Evolutionary conservation across 2,113 vertebrate genomes (phyloP).

Genomic region (Chaenogobius annularis): DNA sequence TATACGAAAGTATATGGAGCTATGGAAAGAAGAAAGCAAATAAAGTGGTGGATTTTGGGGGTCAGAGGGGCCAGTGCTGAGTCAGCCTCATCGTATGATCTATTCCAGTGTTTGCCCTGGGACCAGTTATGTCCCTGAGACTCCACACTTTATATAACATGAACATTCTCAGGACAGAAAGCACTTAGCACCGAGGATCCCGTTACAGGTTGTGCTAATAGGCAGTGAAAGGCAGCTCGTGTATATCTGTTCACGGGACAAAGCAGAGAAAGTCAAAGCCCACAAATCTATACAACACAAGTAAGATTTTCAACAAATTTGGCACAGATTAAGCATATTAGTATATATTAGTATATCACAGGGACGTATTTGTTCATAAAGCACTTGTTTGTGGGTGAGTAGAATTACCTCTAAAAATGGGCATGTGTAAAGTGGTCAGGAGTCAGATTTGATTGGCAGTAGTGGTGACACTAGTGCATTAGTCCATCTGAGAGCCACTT

Average conservation of each 20-base stretch:
- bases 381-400: too few relatives aligned
- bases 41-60: not conserved
- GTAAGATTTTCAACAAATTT: too few relatives aligned
- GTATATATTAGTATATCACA: not conserved
- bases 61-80: conserved; percentile 55
- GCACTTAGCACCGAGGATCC: conserved; percentile 46
- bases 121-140: conserved; percentile 52
- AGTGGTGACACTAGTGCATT: too few relatives aligned
- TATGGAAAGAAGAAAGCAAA: conserved; percentile 48
- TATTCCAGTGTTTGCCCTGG: conserved; percentile 65
- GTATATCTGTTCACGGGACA: conserved; percentile 24
- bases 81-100: conserved; percentile 57
- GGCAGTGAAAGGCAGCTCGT: conserved; percentile 12
- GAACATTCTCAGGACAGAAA: conserved; percentile 41
- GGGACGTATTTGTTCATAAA: not conserved
- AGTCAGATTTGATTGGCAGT: too few relatives aligned
- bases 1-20: conserved; percentile 33
- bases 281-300: too few relatives aligned
- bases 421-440: too few relatives aligned
- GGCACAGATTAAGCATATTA: not conserved
- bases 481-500: too few relatives aligned
- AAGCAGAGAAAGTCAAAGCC: conserved; percentile 15
- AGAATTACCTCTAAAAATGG: too few relatives aligned
- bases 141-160: conserved; percentile 55
- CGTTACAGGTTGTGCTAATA: conserved; percentile 39